phyloP scores from a whole-genome alignment of 2,113 vertebrate genomes.

The Piaya cayana region DNA sequence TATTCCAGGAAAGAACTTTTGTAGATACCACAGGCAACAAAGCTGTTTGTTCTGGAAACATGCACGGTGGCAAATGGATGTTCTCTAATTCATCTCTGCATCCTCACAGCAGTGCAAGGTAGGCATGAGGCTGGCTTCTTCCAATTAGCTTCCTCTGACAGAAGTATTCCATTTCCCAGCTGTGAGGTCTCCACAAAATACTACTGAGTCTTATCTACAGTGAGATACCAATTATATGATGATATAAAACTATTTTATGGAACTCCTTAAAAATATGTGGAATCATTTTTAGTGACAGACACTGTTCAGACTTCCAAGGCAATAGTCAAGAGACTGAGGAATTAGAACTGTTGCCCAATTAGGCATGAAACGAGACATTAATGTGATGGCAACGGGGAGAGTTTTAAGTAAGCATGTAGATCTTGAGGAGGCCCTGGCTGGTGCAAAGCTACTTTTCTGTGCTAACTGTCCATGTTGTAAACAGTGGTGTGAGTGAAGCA shows the following conservation, averaged over 20 bases:
- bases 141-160: constrained; percentile 24
- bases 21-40: neutral
- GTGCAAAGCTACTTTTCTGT: neutral
- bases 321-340: neutral
- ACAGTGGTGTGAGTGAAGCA: neutral
- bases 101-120: neutral
- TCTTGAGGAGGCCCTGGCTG: neutral
- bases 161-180: constrained; percentile 21
- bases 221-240: constrained; percentile 12
- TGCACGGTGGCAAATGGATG: neutral
- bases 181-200: neutral
- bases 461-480: neutral
- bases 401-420: neutral
- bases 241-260: neutral
- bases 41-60: constrained; percentile 17
- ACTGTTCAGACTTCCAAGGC: neutral
- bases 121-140: neutral
- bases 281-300: neutral
- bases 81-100: constrained; percentile 15
- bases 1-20: neutral
- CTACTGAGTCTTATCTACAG: neutral
- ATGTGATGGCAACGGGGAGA: neutral
- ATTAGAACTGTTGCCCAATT: neutral
- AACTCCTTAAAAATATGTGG: neutral
- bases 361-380: neutral